Base-by-base conservation (phyloP, 2,797 vertebrate species). In the Acipenser oxyrinchus region DNA sequence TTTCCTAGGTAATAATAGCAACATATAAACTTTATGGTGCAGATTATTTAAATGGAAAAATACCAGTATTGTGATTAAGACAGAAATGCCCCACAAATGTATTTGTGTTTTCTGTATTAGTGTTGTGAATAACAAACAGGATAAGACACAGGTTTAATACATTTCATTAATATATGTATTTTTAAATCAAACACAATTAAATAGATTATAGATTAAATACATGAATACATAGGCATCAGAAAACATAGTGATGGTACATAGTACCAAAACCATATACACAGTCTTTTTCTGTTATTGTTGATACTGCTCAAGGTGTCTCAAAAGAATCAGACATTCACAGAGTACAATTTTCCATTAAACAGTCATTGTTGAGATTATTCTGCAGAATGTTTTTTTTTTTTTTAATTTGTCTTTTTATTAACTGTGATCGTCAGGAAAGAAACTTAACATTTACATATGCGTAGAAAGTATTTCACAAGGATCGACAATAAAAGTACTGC, bases 101-200 rank as follows among this genome's bases (percentile, higher is more conserved):
- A 4, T 37, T 37, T 37, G 23, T 37, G 23, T 37, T 37, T 37
- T 37, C 23, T 4, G 23, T 37, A 37, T 37, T 4, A 37, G 23
- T 37, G 23, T 18, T 18, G 15, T 18, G 15, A 18, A 18, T 18
- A 37, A 37, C 23, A 72, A 51, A 51, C 64, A 66, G 68, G 50
- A 81, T 66, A 66, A 70, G 77, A 76, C 63, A 73, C 66, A 70
- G 50, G 63, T 51, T 60, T 64, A 8, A 69, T 62, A 62, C 66
- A 66, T 89, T 93, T 93, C 88, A 93, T 88, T 94, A 92, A 91
- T 94, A 92, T 88, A 87, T 92, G 86, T 92, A 90, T 92, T 94
- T 90, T 89, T 91, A 93, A 96, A 97, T 95, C 93, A 93, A 94
- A 96, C 94, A 97, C 95, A 95, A 90, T 94, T 98, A 99, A 99